These are phyloP conservation scores for Chelon auratus DNA, from an alignment of 2,797 vertebrate genomes.

Conservation along the genomic window DNA sequence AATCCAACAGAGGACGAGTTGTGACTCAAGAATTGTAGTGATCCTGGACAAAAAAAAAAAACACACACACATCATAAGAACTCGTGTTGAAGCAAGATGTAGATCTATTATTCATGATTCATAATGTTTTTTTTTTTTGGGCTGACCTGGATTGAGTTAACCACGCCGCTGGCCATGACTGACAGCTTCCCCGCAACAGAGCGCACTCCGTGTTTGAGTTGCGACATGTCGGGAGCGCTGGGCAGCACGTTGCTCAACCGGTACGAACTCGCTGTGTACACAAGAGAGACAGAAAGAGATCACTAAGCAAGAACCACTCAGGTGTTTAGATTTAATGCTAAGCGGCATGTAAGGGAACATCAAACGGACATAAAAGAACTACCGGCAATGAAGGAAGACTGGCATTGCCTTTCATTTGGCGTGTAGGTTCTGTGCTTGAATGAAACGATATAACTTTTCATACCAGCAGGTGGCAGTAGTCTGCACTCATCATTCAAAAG, in stretches of 20 bases:
- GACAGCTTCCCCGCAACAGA: constrained; percentile 95
- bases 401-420: no score
- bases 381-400: no score
- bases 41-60: constrained; percentile 72
- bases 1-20: neutral
- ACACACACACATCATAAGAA: neutral
- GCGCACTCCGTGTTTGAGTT: constrained; percentile 93
- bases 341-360: no score
- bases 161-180: constrained; percentile 95
- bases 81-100: neutral
- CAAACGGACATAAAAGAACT: neutral
- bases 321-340: neutral
- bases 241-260: constrained; percentile 90
- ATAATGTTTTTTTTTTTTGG: neutral
- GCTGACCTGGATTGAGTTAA: constrained; percentile 93
- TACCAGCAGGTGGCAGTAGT: no score
- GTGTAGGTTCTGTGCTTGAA: no score
- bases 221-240: constrained; percentile 92
- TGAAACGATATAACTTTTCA: no score
- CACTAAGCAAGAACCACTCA: neutral
- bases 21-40: constrained; percentile 82
- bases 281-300: neutral
- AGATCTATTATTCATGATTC: neutral
- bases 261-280: constrained; percentile 85
- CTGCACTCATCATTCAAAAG: no score